Percentiles rank a stretch among this genome's conserved stretches.
Evolutionary conservation across 2,797 vertebrate species (phyloP).

Genomic region (Alosa sapidissima): DNA sequence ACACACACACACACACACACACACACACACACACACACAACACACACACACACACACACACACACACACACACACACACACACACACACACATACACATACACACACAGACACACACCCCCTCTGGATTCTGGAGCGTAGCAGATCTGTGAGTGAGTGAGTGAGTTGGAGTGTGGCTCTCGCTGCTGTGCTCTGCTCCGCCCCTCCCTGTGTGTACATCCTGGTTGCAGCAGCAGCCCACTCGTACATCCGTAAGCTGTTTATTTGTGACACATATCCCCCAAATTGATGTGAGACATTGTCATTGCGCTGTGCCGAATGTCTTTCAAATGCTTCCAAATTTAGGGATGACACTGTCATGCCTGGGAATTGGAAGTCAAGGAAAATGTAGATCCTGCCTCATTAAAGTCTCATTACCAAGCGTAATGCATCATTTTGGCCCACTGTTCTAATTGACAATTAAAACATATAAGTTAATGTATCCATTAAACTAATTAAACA

Average conservation of each 20-base stretch:
- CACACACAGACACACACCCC: neutral
- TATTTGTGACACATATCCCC: conserved; percentile 47
- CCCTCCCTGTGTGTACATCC: too few relatives aligned
- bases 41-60: neutral
- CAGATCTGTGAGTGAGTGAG: neutral
- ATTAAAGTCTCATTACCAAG: conserved; percentile 73
- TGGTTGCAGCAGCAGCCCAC: conserved; percentile 35
- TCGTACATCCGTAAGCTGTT: conserved; percentile 50
- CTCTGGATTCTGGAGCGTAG: neutral
- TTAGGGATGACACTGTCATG: conserved; percentile 48
- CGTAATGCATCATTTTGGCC: conserved; percentile 71
- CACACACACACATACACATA: neutral
- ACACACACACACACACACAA: neutral
- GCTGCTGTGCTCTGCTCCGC: neutral
- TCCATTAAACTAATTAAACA: conserved; percentile 74
- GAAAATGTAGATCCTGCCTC: conserved; percentile 67
- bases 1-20: neutral
- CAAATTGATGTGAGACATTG: conserved; percentile 52
- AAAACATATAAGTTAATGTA: conserved; percentile 71
- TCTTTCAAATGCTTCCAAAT: conserved; percentile 51
- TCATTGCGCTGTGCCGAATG: conserved; percentile 45
- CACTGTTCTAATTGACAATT: conserved; percentile 73
- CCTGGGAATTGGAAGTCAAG: conserved; percentile 64
- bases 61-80: neutral
- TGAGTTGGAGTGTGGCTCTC: neutral